A percentile compares a stretch with the other conserved stretches of the same genome.
Evolutionary conservation across 2,113 vertebrate genomes (phyloP).

Genomic region (Scalopus aquaticus): DNA sequence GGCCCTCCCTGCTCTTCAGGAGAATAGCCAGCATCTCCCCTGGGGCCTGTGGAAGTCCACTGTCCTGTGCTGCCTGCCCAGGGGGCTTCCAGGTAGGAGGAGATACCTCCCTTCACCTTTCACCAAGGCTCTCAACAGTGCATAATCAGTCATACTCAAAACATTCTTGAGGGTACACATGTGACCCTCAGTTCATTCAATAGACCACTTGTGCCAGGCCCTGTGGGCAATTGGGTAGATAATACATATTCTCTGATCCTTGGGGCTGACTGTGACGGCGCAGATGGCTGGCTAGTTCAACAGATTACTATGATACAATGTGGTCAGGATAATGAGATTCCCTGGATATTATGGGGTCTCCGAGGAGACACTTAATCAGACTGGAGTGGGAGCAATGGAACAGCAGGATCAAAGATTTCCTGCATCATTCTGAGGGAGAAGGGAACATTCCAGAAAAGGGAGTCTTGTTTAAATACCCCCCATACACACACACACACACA

Average conservation of each 20-base stretch:
- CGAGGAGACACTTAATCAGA: conserved; percentile 17
- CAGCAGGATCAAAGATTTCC: neutral
- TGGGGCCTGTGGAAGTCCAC: neutral
- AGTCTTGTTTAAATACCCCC: neutral
- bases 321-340: neutral
- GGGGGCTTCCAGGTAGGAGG: neutral
- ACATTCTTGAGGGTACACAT: neutral
- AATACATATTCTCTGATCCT: neutral
- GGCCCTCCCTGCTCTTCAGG: neutral
- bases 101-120: neutral
- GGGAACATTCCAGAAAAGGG: neutral
- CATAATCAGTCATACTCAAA: neutral
- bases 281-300: neutral
- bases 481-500: too few species aligned
- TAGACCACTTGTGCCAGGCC: neutral
- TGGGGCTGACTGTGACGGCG: neutral
- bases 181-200: neutral
- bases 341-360: neutral
- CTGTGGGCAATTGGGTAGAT: neutral
- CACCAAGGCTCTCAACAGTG: neutral
- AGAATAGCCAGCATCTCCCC: neutral
- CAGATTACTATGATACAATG: neutral
- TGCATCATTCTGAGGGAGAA: neutral
- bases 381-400: neutral
- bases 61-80: neutral